These are phyloP conservation scores for Egretta garzetta DNA, from an alignment of 2,113 vertebrate genomes.

Conservation along the genomic window DNA sequence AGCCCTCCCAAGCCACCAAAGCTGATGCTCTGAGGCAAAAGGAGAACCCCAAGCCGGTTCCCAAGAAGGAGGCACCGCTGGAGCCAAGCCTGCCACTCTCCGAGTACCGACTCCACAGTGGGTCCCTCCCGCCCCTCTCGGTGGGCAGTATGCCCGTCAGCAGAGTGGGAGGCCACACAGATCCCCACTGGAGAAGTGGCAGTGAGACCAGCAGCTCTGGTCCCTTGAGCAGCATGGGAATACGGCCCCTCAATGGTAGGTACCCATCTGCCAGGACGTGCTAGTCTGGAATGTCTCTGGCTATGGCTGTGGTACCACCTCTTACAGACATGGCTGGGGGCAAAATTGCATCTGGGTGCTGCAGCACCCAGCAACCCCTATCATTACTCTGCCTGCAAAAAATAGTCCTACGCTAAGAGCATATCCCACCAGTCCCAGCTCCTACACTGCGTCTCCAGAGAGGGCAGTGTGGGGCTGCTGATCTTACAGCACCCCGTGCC, in stretches of 20 bases:
- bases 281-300: neutral
- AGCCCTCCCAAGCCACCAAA: conserved; percentile 40
- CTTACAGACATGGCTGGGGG: neutral
- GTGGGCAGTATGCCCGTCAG: conserved; percentile 48
- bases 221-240: conserved; percentile 44
- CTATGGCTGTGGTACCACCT: neutral
- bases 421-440: neutral
- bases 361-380: neutral
- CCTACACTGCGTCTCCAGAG: neutral
- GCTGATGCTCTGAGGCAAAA: conserved; percentile 13
- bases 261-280: neutral
- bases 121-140: conserved; percentile 63
- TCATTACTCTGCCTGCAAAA: neutral
- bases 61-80: conserved; percentile 14
- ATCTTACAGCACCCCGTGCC: neutral
- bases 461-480: neutral
- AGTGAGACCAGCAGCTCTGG: conserved; percentile 70
- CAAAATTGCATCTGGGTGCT: neutral
- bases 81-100: conserved; percentile 44
- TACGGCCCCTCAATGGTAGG: conserved; percentile 85
- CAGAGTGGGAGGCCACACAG: conserved; percentile 70
- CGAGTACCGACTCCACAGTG: conserved; percentile 77
- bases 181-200: conserved; percentile 63
- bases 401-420: neutral
- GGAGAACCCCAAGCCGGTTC: neutral